Conservation (phyloP, 1,140 invertebrate genomes). For the Hycleus cichorii region DNA sequence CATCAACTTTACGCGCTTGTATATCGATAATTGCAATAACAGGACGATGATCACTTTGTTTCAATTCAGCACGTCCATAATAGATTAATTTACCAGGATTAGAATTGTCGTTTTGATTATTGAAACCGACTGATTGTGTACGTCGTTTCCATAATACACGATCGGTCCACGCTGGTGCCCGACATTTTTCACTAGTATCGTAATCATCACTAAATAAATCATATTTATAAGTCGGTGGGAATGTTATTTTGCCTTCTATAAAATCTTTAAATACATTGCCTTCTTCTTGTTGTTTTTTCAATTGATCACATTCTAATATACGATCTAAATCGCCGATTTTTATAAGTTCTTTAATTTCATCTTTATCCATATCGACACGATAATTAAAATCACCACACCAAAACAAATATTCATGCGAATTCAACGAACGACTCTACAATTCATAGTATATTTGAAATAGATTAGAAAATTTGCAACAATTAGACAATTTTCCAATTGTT, state of each 20-base stretch:
- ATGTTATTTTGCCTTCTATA: conserved; percentile 84
- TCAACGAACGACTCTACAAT: conserved; percentile 68
- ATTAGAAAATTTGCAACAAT: too few species aligned
- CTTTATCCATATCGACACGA: conserved; percentile 90
- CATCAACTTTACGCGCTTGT: conserved; percentile 72
- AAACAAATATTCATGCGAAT: conserved; percentile 96
- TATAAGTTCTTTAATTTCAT: conserved; percentile 85
- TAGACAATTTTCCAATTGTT: not conserved
- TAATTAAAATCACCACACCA: conserved; percentile 99
- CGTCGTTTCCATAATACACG: conserved; percentile 83
- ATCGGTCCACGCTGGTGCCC: conserved; percentile 98
- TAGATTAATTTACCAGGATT: conserved; percentile 74
- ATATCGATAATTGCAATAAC: conserved; percentile 87
- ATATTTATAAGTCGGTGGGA: conserved; percentile 98
- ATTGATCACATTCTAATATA: conserved; percentile 83
- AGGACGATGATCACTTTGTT: conserved; percentile 96
- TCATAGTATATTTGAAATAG: too few species aligned
- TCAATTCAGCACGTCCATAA: conserved; percentile 90
- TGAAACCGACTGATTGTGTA: conserved; percentile 60
- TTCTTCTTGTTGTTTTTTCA: conserved; percentile 71
- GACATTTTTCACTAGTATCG: conserved; percentile 96
- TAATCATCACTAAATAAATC: conserved; percentile 98
- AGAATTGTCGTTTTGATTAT: conserved; percentile 28
- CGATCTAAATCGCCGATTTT: conserved; percentile 68
- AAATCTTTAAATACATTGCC: conserved; percentile 93